Conservation (phyloP, 2,888 invertebrate genomes). For the Celastrina argiolus region DNA sequence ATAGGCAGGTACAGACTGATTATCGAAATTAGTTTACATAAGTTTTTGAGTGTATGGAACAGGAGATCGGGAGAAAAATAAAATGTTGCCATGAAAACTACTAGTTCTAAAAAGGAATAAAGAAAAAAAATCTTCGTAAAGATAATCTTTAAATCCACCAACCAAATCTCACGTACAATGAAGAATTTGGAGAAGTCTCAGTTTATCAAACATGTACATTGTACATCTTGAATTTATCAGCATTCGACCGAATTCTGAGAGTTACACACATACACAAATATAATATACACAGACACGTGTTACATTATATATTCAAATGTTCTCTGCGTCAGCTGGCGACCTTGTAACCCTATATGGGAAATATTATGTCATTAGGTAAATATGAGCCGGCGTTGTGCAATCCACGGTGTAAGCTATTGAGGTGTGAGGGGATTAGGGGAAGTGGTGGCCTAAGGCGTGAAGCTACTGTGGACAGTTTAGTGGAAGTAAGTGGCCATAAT, state of each 20-base stretch:
- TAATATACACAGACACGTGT: not conserved
- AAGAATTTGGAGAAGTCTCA: not conserved
- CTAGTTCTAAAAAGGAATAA: too few relatives aligned
- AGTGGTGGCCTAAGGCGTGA: not conserved
- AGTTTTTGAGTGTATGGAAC: too few relatives aligned
- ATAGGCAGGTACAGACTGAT: too few relatives aligned
- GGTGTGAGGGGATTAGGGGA: not conserved
- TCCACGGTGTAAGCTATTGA: not conserved
- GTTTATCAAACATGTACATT: not conserved
- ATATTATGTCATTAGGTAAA: slow-evolving; percentile 28
- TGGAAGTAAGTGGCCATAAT: too few relatives aligned
- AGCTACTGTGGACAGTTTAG: not conserved
- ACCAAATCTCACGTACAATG: not conserved
- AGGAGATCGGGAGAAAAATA: too few relatives aligned
- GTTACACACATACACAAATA: not conserved
- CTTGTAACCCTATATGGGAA: slow-evolving; percentile 29
- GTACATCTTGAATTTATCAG: not conserved
- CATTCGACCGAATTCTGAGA: not conserved
- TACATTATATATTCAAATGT: slow-evolving; percentile 3
- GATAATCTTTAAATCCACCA: not conserved
- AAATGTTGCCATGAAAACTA: too few relatives aligned
- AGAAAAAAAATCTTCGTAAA: too few relatives aligned
- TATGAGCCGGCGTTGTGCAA: not conserved
- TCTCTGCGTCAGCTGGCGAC: slow-evolving; percentile 24
- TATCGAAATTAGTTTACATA: too few relatives aligned